These are phyloP conservation scores for Cheirogaleus medius DNA, from an alignment of 2,113 vertebrate genomes.

Conservation along the genomic window DNA sequence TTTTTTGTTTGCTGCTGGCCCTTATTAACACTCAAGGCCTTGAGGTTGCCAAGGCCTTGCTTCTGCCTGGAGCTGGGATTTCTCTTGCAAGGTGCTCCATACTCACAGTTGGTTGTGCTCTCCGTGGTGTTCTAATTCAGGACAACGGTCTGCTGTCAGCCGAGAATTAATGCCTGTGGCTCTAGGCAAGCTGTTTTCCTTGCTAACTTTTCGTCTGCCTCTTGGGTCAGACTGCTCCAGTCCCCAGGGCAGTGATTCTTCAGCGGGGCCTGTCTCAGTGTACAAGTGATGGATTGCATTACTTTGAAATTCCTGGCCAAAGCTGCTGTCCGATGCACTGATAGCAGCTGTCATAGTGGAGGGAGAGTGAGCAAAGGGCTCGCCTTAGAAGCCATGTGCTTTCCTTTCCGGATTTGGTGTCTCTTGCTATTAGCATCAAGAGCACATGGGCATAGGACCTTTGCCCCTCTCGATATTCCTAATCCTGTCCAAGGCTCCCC, in stretches of 20 bases:
- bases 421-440: background rate
- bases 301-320: slow-evolving; percentile 2
- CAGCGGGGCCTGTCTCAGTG: background rate
- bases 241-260: background rate
- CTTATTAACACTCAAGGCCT: background rate
- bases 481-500: background rate
- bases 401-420: background rate
- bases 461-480: background rate
- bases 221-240: background rate
- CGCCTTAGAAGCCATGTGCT: background rate
- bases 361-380: background rate
- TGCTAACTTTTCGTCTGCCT: background rate
- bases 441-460: background rate
- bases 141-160: background rate
- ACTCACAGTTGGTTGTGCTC: background rate
- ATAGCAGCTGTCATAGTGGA: slow-evolving; percentile 7
- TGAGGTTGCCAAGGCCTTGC: background rate
- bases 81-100: background rate
- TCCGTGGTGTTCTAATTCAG: background rate
- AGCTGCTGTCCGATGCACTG: background rate
- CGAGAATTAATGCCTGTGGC: background rate
- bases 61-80: background rate
- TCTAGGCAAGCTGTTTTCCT: background rate
- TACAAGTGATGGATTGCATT: background rate
- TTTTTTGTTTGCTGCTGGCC: background rate